Evolutionary conservation across 2,888 invertebrate species (phyloP).

Genomic region (Creontiades dilutus): DNA sequence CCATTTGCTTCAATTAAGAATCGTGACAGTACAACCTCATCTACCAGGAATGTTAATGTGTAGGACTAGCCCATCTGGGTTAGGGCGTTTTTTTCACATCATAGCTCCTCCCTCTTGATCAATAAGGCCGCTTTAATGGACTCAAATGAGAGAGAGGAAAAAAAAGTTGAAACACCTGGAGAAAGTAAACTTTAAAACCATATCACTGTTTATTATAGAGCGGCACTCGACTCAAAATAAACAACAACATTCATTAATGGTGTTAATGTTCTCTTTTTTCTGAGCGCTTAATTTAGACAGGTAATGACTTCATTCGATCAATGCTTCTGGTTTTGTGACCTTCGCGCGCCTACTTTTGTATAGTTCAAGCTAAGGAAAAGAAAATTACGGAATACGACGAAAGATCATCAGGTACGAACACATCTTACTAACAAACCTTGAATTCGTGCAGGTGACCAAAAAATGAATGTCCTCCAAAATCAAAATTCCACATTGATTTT

Average conservation of each 20-base stretch:
- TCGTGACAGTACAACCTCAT: slow-evolving; percentile 52
- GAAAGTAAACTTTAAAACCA: slow-evolving; percentile 49
- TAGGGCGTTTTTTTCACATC: slow-evolving; percentile 43
- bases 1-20: slow-evolving; percentile 53
- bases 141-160: slow-evolving; percentile 22
- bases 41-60: slow-evolving; percentile 46
- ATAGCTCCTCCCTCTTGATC: slow-evolving; percentile 25
- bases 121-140: slow-evolving; percentile 48
- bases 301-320: slow-evolving; percentile 7
- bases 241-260: slow-evolving; percentile 25
- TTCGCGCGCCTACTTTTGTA: not conserved
- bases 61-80: slow-evolving; percentile 49
- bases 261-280: not conserved
- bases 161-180: slow-evolving; percentile 34
- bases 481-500: not conserved
- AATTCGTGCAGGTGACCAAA: no score
- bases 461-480: not conserved
- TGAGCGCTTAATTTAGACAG: not conserved
- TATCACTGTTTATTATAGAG: slow-evolving; percentile 50
- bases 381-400: no score
- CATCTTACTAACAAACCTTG: no score
- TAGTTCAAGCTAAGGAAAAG: no score
- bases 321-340: not conserved
- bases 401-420: no score
- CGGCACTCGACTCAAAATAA: slow-evolving; percentile 41